phyloP scores from a whole-genome alignment of 2,797 vertebrate genomes.

The Enteromius fasciolatus region DNA sequence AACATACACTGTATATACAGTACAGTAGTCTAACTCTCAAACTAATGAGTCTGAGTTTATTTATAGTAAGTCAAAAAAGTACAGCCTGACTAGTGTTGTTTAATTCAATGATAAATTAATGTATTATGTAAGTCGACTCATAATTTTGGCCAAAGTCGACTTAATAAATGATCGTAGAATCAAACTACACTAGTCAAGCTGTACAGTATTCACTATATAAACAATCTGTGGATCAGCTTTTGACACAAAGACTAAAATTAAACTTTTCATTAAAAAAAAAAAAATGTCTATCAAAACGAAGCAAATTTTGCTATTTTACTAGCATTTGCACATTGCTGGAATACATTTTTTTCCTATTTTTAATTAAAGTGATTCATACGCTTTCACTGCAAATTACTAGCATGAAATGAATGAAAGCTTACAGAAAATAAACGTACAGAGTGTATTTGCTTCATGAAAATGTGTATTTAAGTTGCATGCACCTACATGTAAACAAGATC shows the following conservation, averaged over 20 bases:
- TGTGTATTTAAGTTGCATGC: background rate
- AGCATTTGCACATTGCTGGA: background rate
- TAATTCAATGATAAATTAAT: background rate
- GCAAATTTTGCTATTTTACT: background rate
- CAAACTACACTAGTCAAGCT: no score
- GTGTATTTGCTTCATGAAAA: background rate
- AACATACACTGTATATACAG: background rate
- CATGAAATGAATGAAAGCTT: background rate
- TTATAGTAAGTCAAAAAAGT: background rate
- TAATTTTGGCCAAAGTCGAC: background rate
- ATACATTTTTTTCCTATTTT: background rate
- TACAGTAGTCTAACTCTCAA: no score
- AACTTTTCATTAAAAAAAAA: background rate
- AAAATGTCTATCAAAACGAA: background rate
- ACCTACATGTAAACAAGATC: no score
- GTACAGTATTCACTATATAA: no score
- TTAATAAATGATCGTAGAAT: no score
- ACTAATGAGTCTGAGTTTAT: background rate
- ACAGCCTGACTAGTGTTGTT: background rate
- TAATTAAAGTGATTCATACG: background rate
- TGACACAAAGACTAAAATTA: background rate
- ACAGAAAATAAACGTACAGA: background rate
- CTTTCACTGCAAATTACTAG: background rate
- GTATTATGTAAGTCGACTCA: background rate
- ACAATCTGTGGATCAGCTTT: background rate